Evolutionary conservation across 1,140 invertebrate species (phyloP).

Genomic region (Zaprionus nigranus): DNA sequence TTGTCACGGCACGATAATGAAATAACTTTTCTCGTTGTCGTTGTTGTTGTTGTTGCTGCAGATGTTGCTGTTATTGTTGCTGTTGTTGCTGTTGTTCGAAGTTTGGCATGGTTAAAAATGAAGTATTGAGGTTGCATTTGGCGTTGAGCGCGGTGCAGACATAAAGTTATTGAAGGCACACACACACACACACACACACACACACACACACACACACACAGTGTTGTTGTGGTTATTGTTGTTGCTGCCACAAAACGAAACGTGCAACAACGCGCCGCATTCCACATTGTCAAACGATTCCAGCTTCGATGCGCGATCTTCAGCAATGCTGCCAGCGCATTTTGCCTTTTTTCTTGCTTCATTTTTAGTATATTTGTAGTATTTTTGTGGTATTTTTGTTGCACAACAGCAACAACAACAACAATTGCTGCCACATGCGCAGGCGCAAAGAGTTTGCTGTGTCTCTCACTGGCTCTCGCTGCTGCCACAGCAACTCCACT

Average conservation of each 20-base stretch:
- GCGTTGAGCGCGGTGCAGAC: not conserved
- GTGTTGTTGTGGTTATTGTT: conserved; percentile 2
- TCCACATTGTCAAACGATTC: conserved; percentile 62
- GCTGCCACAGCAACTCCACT: not conserved
- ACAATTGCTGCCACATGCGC: conserved; percentile 8
- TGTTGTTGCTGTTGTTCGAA: not conserved
- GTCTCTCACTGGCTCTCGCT: not conserved
- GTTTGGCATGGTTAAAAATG: conserved; percentile 3
- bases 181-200: not conserved
- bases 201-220: not conserved
- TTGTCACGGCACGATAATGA: conserved; percentile 77
- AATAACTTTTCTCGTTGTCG: conserved; percentile 56
- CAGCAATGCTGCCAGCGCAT: conserved; percentile 60
- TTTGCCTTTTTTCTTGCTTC: conserved; percentile 9
- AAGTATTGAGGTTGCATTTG: conserved; percentile 28
- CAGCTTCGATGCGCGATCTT: conserved; percentile 51
- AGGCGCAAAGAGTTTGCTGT: conserved; percentile 32
- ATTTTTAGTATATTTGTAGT: not conserved
- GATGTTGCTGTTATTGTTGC: conserved; percentile 8
- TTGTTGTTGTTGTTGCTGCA: conserved; percentile 10
- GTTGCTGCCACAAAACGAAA: conserved; percentile 30
- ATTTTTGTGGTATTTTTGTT: not conserved
- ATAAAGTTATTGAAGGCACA: conserved; percentile 25
- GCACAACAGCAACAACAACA: not conserved
- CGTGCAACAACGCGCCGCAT: conserved; percentile 51